Evolutionary conservation across 2,888 invertebrate species (phyloP).

Genomic region (Syrphus vitripennis): DNA sequence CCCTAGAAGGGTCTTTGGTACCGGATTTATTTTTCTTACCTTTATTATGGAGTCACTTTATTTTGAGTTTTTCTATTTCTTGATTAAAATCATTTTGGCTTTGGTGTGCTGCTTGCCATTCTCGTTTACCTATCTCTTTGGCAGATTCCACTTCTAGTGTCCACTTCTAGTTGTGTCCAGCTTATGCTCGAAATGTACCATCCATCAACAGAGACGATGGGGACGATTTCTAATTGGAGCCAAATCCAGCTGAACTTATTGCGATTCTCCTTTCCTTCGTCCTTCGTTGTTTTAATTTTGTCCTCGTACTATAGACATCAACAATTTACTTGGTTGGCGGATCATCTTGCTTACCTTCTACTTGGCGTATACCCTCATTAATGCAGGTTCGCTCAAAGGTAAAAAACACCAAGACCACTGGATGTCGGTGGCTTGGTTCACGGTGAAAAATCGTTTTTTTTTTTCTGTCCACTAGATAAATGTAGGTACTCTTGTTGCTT

Average conservation of each 20-base stretch:
- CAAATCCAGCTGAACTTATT: conserved; percentile 34
- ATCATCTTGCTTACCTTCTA: background rate
- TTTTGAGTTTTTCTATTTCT: conserved; percentile 19
- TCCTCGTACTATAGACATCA: conserved; percentile 1
- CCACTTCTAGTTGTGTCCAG: conserved; percentile 10
- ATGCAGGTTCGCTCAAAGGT: background rate
- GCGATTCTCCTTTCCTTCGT: background rate
- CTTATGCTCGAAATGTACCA: conserved; percentile 4
- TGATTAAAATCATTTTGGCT: conserved; percentile 33
- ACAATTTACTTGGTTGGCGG: conserved; percentile 10
- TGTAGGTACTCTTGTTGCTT: background rate
- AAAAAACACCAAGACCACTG: conserved; percentile 6
- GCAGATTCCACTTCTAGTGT: background rate
- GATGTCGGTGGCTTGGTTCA: conserved; percentile 7
- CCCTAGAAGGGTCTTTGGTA: conserved; percentile 49
- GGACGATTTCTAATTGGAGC: conserved; percentile 42
- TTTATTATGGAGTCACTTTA: conserved; percentile 40
- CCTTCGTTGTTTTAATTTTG: background rate
- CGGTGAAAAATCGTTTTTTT: conserved; percentile 20
- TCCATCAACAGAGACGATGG: conserved; percentile 36
- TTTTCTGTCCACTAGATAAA: background rate
- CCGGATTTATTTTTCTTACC: conserved; percentile 55
- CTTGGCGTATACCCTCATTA: background rate
- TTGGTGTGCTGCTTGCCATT: background rate
- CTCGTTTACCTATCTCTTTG: background rate